Evolutionary conservation across 2,797 vertebrate species (phyloP).

Genomic region (Odontamblyopus rebecca): DNA sequence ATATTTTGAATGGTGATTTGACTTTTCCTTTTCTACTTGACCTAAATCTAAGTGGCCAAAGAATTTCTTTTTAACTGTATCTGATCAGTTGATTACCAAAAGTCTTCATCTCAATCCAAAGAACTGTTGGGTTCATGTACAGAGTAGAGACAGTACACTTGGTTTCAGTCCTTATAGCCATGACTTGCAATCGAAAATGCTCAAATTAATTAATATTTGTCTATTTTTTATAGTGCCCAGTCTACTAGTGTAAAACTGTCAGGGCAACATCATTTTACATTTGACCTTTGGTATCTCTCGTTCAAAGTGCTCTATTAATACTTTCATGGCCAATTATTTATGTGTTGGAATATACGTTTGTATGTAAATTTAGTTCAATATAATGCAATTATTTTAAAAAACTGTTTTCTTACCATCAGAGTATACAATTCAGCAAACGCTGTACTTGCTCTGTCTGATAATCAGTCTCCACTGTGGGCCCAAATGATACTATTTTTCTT

Average conservation of each 20-base stretch:
- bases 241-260: background rate
- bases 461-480: constrained; percentile 26
- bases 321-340: background rate
- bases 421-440: background rate
- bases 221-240: background rate
- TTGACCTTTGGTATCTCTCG: too few species aligned
- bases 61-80: too few species aligned
- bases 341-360: background rate
- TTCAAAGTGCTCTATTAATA: background rate
- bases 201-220: background rate
- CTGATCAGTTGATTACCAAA: background rate
- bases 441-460: constrained; percentile 3
- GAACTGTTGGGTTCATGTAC: background rate
- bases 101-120: background rate
- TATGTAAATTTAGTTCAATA: background rate
- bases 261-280: too few species aligned
- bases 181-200: background rate
- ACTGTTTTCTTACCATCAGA: constrained; percentile 3
- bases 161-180: too few species aligned
- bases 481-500: constrained; percentile 49
- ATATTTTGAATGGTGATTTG: background rate
- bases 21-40: background rate
- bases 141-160: background rate
- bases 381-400: background rate
- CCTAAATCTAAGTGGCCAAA: background rate